Percentiles rank a stretch among this genome's conserved stretches.
Conservation (phyloP, 2,888 invertebrate species). For the Chelonus formosanus region DNA sequence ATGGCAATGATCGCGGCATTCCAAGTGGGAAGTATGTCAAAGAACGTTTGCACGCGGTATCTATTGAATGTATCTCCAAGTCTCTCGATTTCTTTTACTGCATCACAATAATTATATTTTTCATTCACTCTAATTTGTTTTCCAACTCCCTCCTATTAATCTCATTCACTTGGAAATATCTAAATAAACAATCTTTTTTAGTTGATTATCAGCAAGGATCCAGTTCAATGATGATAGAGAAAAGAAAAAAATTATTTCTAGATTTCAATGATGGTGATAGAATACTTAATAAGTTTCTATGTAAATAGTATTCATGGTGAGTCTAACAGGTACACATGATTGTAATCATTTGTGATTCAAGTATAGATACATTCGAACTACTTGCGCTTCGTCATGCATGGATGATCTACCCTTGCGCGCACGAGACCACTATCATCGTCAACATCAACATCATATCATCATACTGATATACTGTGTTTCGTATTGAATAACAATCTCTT, state of each 20-base stretch:
- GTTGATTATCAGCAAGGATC: no score
- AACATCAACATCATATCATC: not conserved
- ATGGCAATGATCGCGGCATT: constrained; percentile 35
- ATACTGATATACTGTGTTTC: not conserved
- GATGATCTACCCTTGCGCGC: constrained; percentile 24
- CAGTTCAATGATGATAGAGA: no score
- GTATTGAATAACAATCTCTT: not conserved
- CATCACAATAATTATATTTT: not conserved
- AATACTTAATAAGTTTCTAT: no score
- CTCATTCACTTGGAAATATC: no score
- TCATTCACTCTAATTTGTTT: not conserved
- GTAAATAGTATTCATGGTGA: no score
- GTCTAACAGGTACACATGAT: no score
- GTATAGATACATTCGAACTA: constrained; percentile 37
- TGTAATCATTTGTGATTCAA: constrained; percentile 25
- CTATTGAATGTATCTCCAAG: constrained; percentile 11
- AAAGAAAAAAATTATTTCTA: no score
- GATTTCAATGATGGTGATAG: no score
- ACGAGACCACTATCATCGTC: constrained; percentile 20
- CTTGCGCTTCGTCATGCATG: constrained; percentile 33
- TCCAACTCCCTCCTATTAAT: not conserved
- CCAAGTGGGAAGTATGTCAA: constrained; percentile 40
- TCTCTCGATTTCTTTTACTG: constrained; percentile 2
- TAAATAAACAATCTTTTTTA: no score
- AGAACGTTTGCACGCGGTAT: constrained; percentile 36